A percentile compares a stretch with the other conserved stretches of the same genome.
phyloP scores from a whole-genome alignment of 2,113 vertebrate species.

The Crotophaga sulcirostris region DNA sequence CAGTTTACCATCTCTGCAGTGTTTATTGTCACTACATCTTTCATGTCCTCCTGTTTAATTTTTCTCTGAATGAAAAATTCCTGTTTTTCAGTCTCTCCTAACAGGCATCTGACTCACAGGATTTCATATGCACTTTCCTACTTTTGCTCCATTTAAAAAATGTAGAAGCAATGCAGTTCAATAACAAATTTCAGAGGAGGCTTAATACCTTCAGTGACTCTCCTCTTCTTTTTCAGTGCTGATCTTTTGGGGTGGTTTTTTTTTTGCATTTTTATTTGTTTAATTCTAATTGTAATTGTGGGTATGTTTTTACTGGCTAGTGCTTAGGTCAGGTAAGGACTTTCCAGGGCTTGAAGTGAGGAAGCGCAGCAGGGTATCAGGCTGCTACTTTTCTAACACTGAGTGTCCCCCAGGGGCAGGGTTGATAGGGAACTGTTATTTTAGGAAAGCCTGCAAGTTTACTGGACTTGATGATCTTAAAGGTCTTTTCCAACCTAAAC shows the following conservation, averaged over 20 bases:
- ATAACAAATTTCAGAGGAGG: background rate
- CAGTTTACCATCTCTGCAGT: background rate
- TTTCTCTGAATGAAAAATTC: background rate
- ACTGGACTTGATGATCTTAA: too few relatives aligned
- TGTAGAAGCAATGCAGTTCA: background rate
- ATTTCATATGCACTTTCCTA: background rate
- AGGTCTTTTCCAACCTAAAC: too few relatives aligned
- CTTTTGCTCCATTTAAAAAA: background rate
- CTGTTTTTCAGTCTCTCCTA: background rate
- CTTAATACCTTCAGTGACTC: background rate
- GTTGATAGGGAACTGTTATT: background rate
- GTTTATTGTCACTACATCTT: background rate
- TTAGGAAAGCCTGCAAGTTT: background rate
- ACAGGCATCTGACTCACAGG: background rate
- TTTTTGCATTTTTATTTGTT: background rate
- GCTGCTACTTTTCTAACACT: background rate
- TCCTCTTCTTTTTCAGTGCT: background rate
- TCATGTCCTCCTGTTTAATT: background rate
- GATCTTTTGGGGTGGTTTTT: fast-evolving
- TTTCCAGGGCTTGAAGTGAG: background rate
- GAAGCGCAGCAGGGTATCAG: background rate
- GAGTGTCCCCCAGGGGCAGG: background rate
- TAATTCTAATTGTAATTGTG: background rate
- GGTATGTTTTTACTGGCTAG: background rate
- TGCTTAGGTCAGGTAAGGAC: background rate